Percentiles rank a stretch among this genome's conserved stretches.
Conservation (phyloP, 37 sponge, comb jelly and placozoan species). For the Diacarnus erythraeanus region DNA sequence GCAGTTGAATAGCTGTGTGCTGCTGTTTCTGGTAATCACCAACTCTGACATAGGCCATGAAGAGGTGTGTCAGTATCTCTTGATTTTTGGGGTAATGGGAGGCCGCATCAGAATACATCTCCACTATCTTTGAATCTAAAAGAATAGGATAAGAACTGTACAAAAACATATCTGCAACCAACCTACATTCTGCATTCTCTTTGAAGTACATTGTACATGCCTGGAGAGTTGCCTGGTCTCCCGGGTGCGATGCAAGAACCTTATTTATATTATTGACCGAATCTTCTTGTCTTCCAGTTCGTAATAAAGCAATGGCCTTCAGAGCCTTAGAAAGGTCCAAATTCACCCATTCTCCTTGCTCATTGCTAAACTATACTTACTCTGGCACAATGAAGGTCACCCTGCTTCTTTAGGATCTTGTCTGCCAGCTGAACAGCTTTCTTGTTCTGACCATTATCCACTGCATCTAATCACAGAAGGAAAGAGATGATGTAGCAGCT, state of each 20-base stretch:
- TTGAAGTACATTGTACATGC: constrained; percentile 87
- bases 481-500: neutral
- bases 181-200: constrained; percentile 82
- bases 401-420: constrained; percentile 91
- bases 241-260: constrained; percentile 47
- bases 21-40: constrained; percentile 92
- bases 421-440: constrained; percentile 93
- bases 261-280: constrained; percentile 44
- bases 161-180: neutral
- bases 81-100: constrained; percentile 77
- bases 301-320: constrained; percentile 87
- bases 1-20: constrained; percentile 71
- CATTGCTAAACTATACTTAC: constrained; percentile 44
- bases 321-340: constrained; percentile 24
- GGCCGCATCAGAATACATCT: constrained; percentile 83
- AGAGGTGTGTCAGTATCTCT: constrained; percentile 90
- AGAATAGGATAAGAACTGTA: neutral
- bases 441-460: constrained; percentile 94
- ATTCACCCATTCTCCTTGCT: too few species aligned
- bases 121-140: constrained; percentile 73
- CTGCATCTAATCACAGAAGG: constrained; percentile 72
- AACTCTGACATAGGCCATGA: constrained; percentile 94
- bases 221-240: constrained; percentile 88
- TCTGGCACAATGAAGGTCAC: constrained; percentile 79
- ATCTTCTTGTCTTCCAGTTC: constrained; percentile 72